These are phyloP conservation scores for Oreochromis niloticus DNA, from an alignment of 2,113 vertebrate genomes.

Conservation along the genomic window DNA sequence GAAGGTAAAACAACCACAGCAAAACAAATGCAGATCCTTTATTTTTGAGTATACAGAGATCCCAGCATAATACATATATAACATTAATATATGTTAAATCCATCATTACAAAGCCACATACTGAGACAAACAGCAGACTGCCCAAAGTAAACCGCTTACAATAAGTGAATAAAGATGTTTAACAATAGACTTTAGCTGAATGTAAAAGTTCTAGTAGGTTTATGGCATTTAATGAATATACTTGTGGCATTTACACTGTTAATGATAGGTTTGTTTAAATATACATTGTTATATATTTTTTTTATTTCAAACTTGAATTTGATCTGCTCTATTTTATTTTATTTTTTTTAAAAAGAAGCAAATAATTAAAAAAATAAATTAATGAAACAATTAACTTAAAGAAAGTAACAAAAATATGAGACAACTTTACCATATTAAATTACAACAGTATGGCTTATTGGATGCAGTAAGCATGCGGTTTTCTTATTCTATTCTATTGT, in stretches of 20 bases:
- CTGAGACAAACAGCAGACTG: not conserved
- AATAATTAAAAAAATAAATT: not conserved
- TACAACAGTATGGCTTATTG: not conserved
- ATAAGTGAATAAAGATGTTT: not conserved
- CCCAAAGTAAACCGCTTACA: not conserved
- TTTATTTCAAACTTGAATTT: not conserved
- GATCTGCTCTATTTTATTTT: not conserved
- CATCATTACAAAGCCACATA: conserved; percentile 7
- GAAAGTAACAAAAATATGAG: not conserved
- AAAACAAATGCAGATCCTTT: conserved; percentile 11
- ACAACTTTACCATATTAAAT: not conserved
- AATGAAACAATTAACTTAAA: not conserved
- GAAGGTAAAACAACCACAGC: not conserved
- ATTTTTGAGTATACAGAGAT: conserved; percentile 15
- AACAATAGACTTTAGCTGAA: not conserved
- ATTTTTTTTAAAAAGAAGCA: not conserved
- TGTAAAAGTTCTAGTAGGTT: not conserved
- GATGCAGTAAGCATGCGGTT: not conserved
- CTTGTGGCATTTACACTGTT: conserved; percentile 3
- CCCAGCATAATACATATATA: not conserved
- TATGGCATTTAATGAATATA: not conserved
- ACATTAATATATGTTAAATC: not conserved
- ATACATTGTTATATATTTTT: not conserved
- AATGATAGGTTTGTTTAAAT: not conserved
- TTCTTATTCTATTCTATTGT: not conserved